Evolutionary conservation across 2,888 invertebrate genomes (phyloP).

Genomic region (Xanthorhoe spadicearia): DNA sequence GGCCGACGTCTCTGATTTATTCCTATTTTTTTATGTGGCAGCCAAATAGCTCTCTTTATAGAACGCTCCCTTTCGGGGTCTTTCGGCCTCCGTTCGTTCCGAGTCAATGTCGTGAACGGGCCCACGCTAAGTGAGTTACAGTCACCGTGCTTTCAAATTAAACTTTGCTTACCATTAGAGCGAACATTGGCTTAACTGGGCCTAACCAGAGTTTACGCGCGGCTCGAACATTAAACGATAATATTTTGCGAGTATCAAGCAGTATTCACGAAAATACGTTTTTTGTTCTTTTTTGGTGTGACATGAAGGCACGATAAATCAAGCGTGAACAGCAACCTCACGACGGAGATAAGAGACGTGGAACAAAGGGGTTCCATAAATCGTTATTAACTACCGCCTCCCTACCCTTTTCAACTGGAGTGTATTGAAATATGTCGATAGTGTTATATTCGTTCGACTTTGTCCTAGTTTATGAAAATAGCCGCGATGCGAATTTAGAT

Average conservation of each 20-base stretch:
- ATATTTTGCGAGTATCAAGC: slow-evolving; percentile 34
- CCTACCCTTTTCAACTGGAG: slow-evolving; percentile 68
- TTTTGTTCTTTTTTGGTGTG: slow-evolving; percentile 63
- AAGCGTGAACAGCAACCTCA: slow-evolving; percentile 76
- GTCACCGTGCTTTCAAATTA: slow-evolving; percentile 61
- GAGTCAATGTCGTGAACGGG: slow-evolving; percentile 57
- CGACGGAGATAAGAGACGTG: slow-evolving; percentile 74
- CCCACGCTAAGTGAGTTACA: slow-evolving; percentile 61
- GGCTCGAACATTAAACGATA: slow-evolving; percentile 33
- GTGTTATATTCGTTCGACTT: slow-evolving; percentile 47
- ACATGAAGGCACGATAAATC: slow-evolving; percentile 73
- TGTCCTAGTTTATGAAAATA: slow-evolving; percentile 46
- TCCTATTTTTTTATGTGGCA: slow-evolving; percentile 79
- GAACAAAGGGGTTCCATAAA: slow-evolving; percentile 83
- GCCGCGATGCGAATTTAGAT: slow-evolving; percentile 40
- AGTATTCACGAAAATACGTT: slow-evolving; percentile 50
- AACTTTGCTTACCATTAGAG: slow-evolving; percentile 60
- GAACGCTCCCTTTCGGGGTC: slow-evolving; percentile 65
- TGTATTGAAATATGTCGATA: slow-evolving; percentile 59
- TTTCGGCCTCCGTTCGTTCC: slow-evolving; percentile 47
- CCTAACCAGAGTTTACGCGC: slow-evolving; percentile 37
- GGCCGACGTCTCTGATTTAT: slow-evolving; percentile 79
- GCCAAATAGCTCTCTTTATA: slow-evolving; percentile 75
- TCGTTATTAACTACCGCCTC: slow-evolving; percentile 78
- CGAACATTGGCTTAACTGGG: slow-evolving; percentile 32